These are phyloP conservation scores for Phocides pigmalion DNA, from an alignment of 1,140 invertebrate genomes.

Conservation along the genomic window DNA sequence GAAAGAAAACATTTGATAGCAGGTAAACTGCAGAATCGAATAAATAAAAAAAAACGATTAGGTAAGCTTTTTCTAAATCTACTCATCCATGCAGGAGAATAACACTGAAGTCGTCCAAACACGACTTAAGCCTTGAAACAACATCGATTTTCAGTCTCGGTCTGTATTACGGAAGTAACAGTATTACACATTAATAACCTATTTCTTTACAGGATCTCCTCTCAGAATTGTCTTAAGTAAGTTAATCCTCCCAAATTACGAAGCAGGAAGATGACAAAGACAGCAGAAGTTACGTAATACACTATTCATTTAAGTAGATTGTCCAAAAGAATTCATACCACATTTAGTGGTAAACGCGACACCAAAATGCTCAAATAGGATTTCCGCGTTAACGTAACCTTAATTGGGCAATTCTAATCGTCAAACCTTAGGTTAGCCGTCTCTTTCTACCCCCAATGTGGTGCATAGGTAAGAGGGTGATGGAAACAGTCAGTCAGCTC, in stretches of 20 bases:
- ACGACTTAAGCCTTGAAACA: no score
- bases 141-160: no score
- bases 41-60: no score
- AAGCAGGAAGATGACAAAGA: background rate
- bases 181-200: no score
- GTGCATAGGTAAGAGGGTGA: slow-evolving; percentile 15
- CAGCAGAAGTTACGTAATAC: background rate
- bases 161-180: no score
- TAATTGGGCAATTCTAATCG: slow-evolving; percentile 35
- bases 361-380: slow-evolving; percentile 41
- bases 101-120: no score
- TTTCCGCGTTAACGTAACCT: slow-evolving; percentile 49
- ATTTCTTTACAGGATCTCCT: background rate
- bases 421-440: slow-evolving; percentile 8
- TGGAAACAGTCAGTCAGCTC: slow-evolving; percentile 9
- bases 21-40: no score
- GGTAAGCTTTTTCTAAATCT: no score
- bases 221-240: background rate
- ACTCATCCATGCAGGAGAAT: no score
- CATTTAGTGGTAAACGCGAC: slow-evolving; percentile 9
- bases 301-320: background rate
- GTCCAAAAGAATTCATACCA: slow-evolving; percentile 7
- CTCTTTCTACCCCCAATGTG: background rate
- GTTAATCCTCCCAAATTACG: background rate
- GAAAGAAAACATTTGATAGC: no score